These are phyloP conservation scores for Selenia dentaria DNA, from an alignment of 2,888 invertebrate species.

Conservation along the genomic window DNA sequence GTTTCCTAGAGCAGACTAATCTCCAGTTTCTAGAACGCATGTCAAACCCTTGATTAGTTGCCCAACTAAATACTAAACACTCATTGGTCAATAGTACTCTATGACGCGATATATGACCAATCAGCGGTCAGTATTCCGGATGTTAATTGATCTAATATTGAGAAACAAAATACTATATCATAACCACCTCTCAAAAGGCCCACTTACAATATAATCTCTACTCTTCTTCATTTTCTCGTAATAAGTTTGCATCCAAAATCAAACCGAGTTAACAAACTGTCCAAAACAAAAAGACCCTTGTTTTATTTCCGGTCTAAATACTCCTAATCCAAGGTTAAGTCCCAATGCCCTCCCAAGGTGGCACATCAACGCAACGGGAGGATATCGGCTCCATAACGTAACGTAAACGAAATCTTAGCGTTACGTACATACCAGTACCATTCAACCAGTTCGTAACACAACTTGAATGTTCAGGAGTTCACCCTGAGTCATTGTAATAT, in stretches of 20 bases:
- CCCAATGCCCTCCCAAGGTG: slow-evolving; percentile 13
- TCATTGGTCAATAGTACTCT: too few species aligned
- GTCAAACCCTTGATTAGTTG: too few species aligned
- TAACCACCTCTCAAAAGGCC: too few species aligned
- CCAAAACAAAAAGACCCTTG: slow-evolving; percentile 10
- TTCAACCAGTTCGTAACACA: slow-evolving; percentile 1
- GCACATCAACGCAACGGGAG: slow-evolving; percentile 15
- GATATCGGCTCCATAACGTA: slow-evolving; percentile 16
- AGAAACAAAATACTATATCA: too few species aligned
- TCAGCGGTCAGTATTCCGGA: too few species aligned
- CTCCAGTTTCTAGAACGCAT: too few species aligned
- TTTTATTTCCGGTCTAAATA: slow-evolving; percentile 15
- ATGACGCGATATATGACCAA: too few species aligned
- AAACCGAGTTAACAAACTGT: slow-evolving; percentile 8
- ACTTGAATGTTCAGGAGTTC: slow-evolving; percentile 1
- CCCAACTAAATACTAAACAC: too few species aligned
- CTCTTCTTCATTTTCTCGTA: background rate
- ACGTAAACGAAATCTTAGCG: slow-evolving; percentile 9
- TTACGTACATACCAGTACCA: slow-evolving; percentile 4
- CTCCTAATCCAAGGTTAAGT: slow-evolving; percentile 18
- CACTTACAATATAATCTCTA: background rate
- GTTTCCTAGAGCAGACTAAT: too few species aligned
- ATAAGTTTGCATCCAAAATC: slow-evolving; percentile 5
- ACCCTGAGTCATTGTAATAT: background rate
- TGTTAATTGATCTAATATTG: too few species aligned